Percentiles rank a stretch among this genome's conserved stretches.
phyloP scores from a whole-genome alignment of 2,888 invertebrate species.

The Drosophila setosimentum region DNA sequence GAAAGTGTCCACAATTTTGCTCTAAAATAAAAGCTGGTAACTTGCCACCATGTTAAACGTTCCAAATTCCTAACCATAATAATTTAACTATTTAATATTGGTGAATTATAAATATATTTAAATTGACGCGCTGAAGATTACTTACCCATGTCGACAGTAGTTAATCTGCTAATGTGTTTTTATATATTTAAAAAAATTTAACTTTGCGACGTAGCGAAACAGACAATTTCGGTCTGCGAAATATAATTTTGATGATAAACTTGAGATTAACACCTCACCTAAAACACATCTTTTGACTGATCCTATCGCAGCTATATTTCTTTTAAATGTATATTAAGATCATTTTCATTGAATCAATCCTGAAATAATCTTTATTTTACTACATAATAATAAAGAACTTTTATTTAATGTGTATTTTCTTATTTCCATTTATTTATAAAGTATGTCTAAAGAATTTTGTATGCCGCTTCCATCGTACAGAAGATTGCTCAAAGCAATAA shows the following conservation, averaged over 20 bases:
- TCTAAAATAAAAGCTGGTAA: neutral
- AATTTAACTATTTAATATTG: neutral
- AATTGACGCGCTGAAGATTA: neutral
- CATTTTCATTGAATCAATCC: neutral
- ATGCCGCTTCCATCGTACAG: slow-evolving; percentile 47
- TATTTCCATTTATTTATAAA: neutral
- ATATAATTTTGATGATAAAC: no score
- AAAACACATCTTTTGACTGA: neutral
- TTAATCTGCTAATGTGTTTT: no score
- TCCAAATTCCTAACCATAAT: neutral
- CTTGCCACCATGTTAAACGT: neutral
- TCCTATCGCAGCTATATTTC: no score
- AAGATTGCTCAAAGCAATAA: slow-evolving; percentile 47
- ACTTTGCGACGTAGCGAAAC: no score
- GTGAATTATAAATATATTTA: neutral
- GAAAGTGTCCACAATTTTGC: neutral
- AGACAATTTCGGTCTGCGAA: no score
- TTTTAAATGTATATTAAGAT: neutral
- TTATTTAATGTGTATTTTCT: neutral
- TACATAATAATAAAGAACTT: neutral
- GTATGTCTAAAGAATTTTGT: neutral
- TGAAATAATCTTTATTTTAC: neutral
- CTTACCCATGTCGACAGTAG: no score
- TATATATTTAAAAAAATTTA: no score
- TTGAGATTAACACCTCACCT: no score